Percentiles rank a stretch among this genome's conserved stretches.
Evolutionary conservation across 2,797 vertebrate species (phyloP).

Genomic region (Florisuga fusca): DNA sequence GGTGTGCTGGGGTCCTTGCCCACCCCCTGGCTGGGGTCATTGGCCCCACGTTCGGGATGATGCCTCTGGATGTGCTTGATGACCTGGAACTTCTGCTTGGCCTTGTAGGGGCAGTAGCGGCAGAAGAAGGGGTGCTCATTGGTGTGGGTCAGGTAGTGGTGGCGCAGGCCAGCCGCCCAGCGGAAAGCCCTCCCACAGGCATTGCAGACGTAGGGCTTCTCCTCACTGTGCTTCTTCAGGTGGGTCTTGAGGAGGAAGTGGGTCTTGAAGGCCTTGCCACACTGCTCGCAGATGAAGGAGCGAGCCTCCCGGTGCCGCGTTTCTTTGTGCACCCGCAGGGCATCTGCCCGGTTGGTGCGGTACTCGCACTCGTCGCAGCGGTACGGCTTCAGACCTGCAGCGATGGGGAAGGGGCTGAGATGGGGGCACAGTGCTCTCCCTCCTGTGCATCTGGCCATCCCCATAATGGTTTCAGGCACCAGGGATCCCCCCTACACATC

Average conservation of each 20-base stretch:
- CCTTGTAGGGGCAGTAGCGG: constrained; percentile 90
- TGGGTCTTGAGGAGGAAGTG: constrained; percentile 95
- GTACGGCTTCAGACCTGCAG: constrained; percentile 90
- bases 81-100: constrained; percentile 98
- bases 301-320: constrained; percentile 90
- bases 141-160: constrained; percentile 96
- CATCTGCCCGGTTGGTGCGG: constrained; percentile 92
- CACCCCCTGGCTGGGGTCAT: constrained; percentile 84
- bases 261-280: constrained; percentile 97
- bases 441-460: fast-evolving
- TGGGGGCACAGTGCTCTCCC: neutral
- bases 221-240: constrained; percentile 92
- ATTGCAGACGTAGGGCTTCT: constrained; percentile 88
- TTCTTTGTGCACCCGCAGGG: constrained; percentile 90
- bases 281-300: constrained; percentile 95
- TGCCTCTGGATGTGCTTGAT: constrained; percentile 93
- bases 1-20: constrained; percentile 83
- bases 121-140: constrained; percentile 93
- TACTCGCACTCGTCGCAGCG: constrained; percentile 92
- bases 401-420: neutral
- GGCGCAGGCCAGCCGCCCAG: constrained; percentile 94
- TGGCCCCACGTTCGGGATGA: constrained; percentile 81
- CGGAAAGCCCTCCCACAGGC: constrained; percentile 90
- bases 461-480: neutral
- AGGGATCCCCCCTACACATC: neutral